A percentile compares a stretch with the other conserved stretches of the same genome.
These are phyloP conservation scores for Oryzias celebensis DNA, from an alignment of 2,113 vertebrate genomes.

Conservation along the genomic window DNA sequence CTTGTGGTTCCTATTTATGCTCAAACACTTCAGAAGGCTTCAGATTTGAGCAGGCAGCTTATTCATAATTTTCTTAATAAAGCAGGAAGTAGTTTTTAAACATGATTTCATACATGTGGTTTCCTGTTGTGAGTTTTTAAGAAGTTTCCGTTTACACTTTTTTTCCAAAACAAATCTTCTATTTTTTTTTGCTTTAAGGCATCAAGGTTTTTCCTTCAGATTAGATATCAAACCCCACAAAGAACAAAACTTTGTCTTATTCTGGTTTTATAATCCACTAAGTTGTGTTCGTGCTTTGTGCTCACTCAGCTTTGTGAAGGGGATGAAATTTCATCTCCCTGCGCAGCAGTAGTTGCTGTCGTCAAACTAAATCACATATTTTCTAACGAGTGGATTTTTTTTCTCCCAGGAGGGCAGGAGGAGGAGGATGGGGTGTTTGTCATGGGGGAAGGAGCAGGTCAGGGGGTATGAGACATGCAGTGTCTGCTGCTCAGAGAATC, in stretches of 20 bases:
- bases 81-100: background rate
- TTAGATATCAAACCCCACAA: background rate
- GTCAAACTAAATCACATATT: conserved; percentile 38
- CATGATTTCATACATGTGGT: background rate
- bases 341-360: conserved; percentile 12
- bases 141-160: background rate
- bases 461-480: conserved; percentile 26
- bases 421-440: conserved; percentile 42
- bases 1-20: background rate
- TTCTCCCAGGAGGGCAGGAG: conserved; percentile 5
- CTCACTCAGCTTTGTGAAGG: background rate
- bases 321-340: conserved; percentile 18
- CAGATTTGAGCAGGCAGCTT: background rate
- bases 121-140: background rate
- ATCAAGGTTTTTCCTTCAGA: background rate
- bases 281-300: background rate
- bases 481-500: conserved; percentile 49
- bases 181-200: no score
- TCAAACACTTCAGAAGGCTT: background rate
- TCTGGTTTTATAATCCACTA: conserved; percentile 18
- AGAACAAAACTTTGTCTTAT: conserved; percentile 2
- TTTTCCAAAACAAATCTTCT: no score
- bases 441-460: conserved; percentile 38
- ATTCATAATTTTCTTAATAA: background rate
- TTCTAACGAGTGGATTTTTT: conserved; percentile 52